Conservation (phyloP, 2,113 vertebrate genomes). For the Coreoperca whiteheadi region DNA sequence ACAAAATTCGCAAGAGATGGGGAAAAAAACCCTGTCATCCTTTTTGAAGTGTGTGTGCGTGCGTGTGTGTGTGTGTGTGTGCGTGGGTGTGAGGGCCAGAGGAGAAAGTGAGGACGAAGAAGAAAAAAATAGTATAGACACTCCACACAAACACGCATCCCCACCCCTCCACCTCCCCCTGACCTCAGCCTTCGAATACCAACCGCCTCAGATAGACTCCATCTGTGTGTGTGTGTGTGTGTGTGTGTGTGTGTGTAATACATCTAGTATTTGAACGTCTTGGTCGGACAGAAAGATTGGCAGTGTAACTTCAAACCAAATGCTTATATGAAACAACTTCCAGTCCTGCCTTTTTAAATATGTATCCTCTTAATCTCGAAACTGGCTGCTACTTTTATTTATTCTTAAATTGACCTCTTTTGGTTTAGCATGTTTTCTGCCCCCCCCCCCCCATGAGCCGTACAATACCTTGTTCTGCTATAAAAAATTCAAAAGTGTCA, state of each 20-base stretch:
- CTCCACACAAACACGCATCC: not conserved
- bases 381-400: not conserved
- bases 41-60: conserved; percentile 13
- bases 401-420: not conserved
- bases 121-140: not conserved
- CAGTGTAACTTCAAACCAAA: conserved; percentile 18
- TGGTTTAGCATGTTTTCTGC: not conserved
- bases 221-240: conserved; percentile 29
- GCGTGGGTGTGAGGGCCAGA: conserved; percentile 10
- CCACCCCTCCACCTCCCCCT: conserved; percentile 1
- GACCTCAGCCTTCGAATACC: conserved; percentile 36
- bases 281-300: not conserved
- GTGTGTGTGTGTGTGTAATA: no score
- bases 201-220: conserved; percentile 3
- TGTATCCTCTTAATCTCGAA: not conserved
- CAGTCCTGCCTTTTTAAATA: not conserved
- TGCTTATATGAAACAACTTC: not conserved
- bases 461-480: no score
- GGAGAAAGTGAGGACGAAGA: conserved; percentile 21
- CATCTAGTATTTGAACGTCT: no score
- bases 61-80: conserved; percentile 17
- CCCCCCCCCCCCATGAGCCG: no score
- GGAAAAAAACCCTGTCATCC: conserved; percentile 19
- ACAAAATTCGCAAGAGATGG: conserved; percentile 28
- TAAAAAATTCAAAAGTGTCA: no score